Base-by-base conservation (phyloP, 2,113 vertebrate species). In the Vulpes lagopus region DNA sequence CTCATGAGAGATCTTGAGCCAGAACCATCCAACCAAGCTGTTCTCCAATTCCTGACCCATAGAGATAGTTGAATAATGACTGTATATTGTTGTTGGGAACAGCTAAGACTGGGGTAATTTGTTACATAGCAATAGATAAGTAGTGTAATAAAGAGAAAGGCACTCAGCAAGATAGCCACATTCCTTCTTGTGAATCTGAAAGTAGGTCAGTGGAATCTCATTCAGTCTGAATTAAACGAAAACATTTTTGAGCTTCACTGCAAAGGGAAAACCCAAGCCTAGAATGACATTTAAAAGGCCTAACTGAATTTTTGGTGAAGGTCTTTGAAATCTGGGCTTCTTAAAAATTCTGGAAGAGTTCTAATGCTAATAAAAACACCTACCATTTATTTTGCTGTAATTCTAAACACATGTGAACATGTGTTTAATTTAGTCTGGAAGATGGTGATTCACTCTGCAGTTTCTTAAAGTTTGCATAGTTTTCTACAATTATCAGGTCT, bases 151-250 rank as follows among this genome's bases (percentile, higher is more conserved):
- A 94, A 65, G 25, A 81, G 38, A 79, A 92, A 85, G 62, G 8
- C 38, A 49, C 53, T 90, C 1, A 1, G 38, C n/a, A 59, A 55
- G 62, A 80, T 73, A 85, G 60, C 25, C 74, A 10, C 25, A 49
- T 89, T 96, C 64, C 15, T 92, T 82, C 51, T 83, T 80, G 74
- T 74, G 51, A 92, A 12, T 94, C 62, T 64, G 19, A 89, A 94
- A 98, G 78, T 95, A 95, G 87, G 94, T 95, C 90, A 94, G 8
- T 74, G 20, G 38, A 80, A 91, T 96, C 96, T 96, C 51, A 82
- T 71, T 97, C 90, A 62, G 62, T 73, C 79, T 84, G 67, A 97
- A 87, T 96, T 95, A 93, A 84, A 92, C 90, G 67, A 86, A 96
- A 49, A 67, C 59, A 84, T 35, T 82, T 92, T 65, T 32, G 65